phyloP scores from a whole-genome alignment of 64 coral and sea anemone genomes.

The Montipora sp. region DNA sequence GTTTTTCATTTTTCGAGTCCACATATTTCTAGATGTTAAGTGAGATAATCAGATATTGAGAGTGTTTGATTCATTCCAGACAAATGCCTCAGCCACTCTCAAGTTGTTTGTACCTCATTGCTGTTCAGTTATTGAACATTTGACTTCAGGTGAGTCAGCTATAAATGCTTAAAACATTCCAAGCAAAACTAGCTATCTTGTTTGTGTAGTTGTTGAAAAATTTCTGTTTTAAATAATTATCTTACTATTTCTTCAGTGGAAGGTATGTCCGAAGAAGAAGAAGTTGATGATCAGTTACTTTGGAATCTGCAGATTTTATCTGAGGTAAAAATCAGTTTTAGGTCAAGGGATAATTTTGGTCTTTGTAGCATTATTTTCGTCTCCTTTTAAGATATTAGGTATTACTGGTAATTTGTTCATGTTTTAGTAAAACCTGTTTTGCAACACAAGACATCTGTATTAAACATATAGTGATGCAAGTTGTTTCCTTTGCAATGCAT shows the following conservation, averaged over 20 bases:
- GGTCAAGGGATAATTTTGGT: background rate
- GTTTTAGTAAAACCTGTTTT: no score
- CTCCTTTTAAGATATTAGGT: no score
- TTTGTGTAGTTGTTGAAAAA: background rate
- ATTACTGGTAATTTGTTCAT: no score
- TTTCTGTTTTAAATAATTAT: background rate
- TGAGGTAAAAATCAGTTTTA: constrained; percentile 54
- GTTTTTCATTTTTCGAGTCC: no score
- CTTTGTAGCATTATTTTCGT: background rate
- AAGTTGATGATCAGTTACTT: constrained; percentile 90
- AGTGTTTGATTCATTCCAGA: constrained; percentile 50
- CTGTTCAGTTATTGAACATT: constrained; percentile 87
- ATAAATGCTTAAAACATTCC: no score
- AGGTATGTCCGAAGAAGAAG: constrained; percentile 85
- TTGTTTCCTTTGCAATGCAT: no score
- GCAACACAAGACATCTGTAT: no score
- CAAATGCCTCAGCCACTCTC: constrained; percentile 79
- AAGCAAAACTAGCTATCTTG: no score
- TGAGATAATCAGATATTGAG: background rate
- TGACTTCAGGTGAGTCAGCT: constrained; percentile 75
- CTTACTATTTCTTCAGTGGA: constrained; percentile 57
- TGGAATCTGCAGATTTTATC: constrained; percentile 96
- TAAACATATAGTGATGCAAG: no score
- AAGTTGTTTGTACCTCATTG: constrained; percentile 91
- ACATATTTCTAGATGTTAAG: no score